Evolutionary conservation across 2,797 vertebrate species (phyloP).

Genomic region (Eulemur albifrons): DNA sequence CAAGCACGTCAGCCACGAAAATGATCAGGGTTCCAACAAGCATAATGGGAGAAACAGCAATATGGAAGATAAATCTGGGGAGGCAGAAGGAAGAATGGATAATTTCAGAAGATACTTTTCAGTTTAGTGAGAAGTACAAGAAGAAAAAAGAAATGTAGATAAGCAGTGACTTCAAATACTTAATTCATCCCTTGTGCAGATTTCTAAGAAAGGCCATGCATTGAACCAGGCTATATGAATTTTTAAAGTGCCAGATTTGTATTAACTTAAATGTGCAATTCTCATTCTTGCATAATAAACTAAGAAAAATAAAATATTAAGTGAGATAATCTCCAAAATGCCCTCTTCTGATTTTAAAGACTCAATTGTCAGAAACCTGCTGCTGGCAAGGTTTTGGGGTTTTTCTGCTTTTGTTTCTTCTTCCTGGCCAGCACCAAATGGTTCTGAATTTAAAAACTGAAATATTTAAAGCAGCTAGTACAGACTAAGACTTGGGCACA

Average conservation of each 20-base stretch:
- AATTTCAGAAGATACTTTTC: background rate
- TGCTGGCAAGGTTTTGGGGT: background rate
- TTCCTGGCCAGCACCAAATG: background rate
- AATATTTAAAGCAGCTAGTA: background rate
- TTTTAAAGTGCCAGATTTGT: background rate
- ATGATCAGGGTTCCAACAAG: background rate
- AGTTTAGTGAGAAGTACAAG: slow-evolving; percentile 1
- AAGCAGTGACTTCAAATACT: slow-evolving; percentile 35
- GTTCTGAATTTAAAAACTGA: background rate
- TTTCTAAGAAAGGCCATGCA: slow-evolving; percentile 5
- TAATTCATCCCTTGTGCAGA: slow-evolving; percentile 9
- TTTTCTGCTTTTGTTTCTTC: background rate
- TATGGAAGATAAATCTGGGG: slow-evolving; percentile 24
- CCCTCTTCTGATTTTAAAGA: slow-evolving; percentile 16
- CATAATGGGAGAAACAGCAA: slow-evolving; percentile 37
- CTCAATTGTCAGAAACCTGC: background rate
- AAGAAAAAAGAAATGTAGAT: background rate
- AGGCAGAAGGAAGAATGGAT: background rate
- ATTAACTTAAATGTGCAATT: slow-evolving; percentile 8
- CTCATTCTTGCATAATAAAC: slow-evolving; percentile 18
- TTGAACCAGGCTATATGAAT: slow-evolving; percentile 2
- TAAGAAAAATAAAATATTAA: slow-evolving; percentile 54
- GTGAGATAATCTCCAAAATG: background rate
- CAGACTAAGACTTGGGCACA: background rate
- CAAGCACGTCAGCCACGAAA: slow-evolving; percentile 10